Conservation (phyloP, 2,888 invertebrate species). For the Chymomyza amoena region DNA sequence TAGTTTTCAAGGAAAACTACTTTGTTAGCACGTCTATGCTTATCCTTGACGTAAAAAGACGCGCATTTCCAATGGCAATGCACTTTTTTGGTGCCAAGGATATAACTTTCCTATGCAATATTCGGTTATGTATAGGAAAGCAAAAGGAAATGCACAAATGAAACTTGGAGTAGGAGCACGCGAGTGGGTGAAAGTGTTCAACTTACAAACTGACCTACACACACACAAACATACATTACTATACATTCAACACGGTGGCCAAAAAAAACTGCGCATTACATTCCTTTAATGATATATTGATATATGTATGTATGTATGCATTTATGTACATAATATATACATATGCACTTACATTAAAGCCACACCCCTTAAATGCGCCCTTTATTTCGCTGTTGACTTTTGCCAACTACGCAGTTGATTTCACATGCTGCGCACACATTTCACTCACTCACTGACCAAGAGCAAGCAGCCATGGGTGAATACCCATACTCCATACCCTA, state of each 20-base stretch:
- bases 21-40: not conserved
- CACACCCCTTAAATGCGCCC: conserved; percentile 31
- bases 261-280: conserved; percentile 31
- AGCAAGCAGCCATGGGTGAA: conserved; percentile 18
- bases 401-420: conserved; percentile 69
- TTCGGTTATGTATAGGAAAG: conserved; percentile 42
- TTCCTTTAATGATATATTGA: conserved; percentile 2
- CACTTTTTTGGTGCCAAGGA: conserved; percentile 64
- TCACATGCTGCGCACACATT: conserved; percentile 43
- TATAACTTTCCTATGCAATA: conserved; percentile 47
- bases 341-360: conserved; percentile 7
- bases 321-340: not conserved
- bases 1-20: not conserved
- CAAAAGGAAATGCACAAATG: not conserved
- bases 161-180: not conserved
- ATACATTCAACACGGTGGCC: conserved; percentile 16
- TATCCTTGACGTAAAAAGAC: not conserved
- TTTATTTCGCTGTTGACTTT: conserved; percentile 55
- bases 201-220: conserved; percentile 60
- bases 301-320: conserved; percentile 1
- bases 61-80: conserved; percentile 37
- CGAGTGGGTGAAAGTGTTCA: conserved; percentile 50
- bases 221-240: conserved; percentile 30
- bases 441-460: conserved; percentile 25
- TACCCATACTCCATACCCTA: conserved; percentile 53